Evolutionary conservation across 1,140 invertebrate species (phyloP).

Genomic region (Lepidostoma basale): DNA sequence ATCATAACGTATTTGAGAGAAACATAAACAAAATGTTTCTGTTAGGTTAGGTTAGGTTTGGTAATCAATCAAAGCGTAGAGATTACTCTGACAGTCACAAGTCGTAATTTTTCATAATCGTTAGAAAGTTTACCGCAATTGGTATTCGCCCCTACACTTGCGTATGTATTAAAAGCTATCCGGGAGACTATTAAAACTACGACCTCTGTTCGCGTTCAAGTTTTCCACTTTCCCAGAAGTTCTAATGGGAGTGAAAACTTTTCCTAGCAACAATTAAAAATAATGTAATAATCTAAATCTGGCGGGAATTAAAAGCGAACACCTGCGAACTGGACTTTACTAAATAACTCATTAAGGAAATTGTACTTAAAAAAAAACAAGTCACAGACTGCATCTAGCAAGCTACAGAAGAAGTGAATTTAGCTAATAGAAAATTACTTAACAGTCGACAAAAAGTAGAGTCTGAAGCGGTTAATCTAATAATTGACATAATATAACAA

Average conservation of each 20-base stretch:
- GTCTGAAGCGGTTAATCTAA: too few species aligned
- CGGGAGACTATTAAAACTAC: conserved; percentile 44
- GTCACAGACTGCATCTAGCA: too few species aligned
- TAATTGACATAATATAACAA: too few species aligned
- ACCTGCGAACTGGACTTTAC: conserved; percentile 1
- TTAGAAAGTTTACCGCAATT: conserved; percentile 2
- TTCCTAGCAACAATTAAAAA: conserved; percentile 45
- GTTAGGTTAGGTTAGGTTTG: too few species aligned
- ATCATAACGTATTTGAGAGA: too few species aligned
- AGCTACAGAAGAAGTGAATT: too few species aligned
- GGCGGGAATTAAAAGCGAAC: conserved; percentile 37
- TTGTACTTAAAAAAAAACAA: too few species aligned
- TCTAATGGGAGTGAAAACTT: conserved; percentile 41
- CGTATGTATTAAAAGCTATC: conserved; percentile 32
- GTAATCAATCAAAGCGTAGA: too few species aligned
- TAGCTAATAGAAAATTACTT: too few species aligned
- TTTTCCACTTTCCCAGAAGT: conserved; percentile 41
- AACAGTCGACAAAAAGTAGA: too few species aligned
- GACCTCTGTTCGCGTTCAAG: conserved; percentile 36
- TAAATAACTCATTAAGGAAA: conserved; percentile 30
- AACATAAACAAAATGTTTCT: too few species aligned
- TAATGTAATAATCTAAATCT: conserved; percentile 45
- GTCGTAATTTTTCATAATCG: conserved; percentile 6
- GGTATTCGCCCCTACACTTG: conserved; percentile 9
- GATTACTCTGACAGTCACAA: not conserved